A percentile compares a stretch with the other conserved stretches of the same genome.
Evolutionary conservation across 2,113 vertebrate species (phyloP).

Genomic region (Carlito syrichta): DNA sequence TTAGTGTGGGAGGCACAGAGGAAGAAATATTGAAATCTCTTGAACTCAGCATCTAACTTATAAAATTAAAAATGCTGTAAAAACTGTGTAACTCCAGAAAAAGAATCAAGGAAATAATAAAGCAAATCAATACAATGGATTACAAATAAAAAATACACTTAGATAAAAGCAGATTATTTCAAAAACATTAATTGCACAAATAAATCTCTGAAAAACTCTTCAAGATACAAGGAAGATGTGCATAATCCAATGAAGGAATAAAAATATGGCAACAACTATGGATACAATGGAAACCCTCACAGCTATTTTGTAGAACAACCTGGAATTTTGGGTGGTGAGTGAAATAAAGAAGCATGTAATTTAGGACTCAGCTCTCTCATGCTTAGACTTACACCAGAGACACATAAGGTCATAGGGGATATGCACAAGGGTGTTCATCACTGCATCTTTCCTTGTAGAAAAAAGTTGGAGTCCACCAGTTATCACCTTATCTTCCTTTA

Average conservation of each 20-base stretch:
- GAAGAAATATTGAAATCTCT: background rate
- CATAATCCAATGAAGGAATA: background rate
- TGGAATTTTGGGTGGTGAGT: background rate
- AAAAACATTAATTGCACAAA: background rate
- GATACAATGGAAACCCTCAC: background rate
- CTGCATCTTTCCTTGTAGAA: background rate
- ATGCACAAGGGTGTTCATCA: background rate
- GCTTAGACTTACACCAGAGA: background rate
- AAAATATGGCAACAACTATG: background rate
- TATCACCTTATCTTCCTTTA: background rate
- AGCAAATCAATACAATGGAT: background rate
- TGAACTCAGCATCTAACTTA: background rate
- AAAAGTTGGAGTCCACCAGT: background rate
- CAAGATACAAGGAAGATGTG: background rate
- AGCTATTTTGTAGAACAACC: background rate
- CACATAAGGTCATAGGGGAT: background rate
- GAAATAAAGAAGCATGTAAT: background rate
- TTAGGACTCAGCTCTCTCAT: background rate
- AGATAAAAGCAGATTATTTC: background rate
- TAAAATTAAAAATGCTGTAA: background rate
- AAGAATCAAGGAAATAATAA: background rate
- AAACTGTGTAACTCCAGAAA: background rate
- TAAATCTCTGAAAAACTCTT: background rate
- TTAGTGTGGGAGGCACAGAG: background rate
- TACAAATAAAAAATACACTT: background rate